phyloP scores from a whole-genome alignment of 2,113 vertebrate species.

The Brevimyrus niger region DNA sequence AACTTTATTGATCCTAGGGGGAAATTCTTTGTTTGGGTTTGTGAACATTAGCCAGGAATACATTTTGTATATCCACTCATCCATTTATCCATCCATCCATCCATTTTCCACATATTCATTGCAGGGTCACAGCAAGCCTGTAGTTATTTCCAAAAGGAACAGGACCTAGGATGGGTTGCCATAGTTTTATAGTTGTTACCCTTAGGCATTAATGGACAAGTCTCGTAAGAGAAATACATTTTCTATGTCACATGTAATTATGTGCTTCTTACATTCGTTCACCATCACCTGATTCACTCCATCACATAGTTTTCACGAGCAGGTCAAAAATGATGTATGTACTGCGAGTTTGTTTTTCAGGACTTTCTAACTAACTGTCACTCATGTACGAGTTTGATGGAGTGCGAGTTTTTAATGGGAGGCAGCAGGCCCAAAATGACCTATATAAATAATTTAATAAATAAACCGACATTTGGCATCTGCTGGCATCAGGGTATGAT shows the following conservation, averaged over 20 bases:
- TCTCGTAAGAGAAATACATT: conserved; percentile 7
- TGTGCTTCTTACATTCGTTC: background rate
- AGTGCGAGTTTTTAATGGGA: background rate
- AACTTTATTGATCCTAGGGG: background rate
- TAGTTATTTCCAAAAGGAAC: background rate
- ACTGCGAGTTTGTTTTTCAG: background rate
- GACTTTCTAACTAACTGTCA: background rate
- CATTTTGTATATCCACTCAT: background rate
- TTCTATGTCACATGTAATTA: conserved; percentile 21
- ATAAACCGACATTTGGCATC: background rate
- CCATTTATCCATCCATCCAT: background rate
- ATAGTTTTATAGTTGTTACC: background rate
- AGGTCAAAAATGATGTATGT: background rate
- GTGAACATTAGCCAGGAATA: background rate
- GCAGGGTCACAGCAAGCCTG: background rate
- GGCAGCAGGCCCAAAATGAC: background rate
- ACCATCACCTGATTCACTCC: background rate
- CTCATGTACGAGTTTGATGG: background rate
- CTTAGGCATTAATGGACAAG: background rate
- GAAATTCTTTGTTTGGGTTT: background rate
- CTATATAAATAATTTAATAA: conserved; percentile 1
- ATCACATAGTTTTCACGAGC: background rate
- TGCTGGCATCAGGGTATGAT: background rate
- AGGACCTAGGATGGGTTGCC: background rate
- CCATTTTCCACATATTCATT: background rate